Conservation (phyloP, 1,140 invertebrate genomes). For the Tetranychus cinnabarinus region DNA sequence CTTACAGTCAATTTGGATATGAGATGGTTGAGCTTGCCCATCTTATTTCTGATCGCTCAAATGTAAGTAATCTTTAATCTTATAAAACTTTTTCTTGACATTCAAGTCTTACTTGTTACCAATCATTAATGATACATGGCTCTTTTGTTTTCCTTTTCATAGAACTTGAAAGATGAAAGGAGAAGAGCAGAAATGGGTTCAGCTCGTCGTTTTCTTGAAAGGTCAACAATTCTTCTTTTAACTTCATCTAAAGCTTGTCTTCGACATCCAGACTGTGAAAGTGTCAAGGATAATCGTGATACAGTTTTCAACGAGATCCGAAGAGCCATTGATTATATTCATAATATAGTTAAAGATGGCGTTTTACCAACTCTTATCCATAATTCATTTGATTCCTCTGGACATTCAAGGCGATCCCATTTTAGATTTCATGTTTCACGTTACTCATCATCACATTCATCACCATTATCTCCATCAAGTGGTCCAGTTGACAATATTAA, state of each 20-base stretch:
- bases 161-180: slow-evolving; percentile 54
- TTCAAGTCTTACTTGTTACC: too few relatives aligned
- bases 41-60: slow-evolving; percentile 41
- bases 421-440: neutral
- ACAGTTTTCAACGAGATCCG: slow-evolving; percentile 86
- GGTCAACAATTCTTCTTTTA: slow-evolving; percentile 87
- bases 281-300: slow-evolving; percentile 77
- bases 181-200: slow-evolving; percentile 82
- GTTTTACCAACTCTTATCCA: slow-evolving; percentile 31
- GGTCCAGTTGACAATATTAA: slow-evolving; percentile 34
- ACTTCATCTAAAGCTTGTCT: slow-evolving; percentile 86
- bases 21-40: slow-evolving; percentile 96
- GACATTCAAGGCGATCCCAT: too few relatives aligned
- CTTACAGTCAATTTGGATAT: slow-evolving; percentile 90
- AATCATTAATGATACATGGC: too few relatives aligned
- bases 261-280: slow-evolving; percentile 75
- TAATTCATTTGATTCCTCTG: too few relatives aligned
- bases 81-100: too few relatives aligned
- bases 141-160: too few relatives aligned
- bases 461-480: slow-evolving; percentile 8
- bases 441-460: neutral
- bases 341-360: slow-evolving; percentile 86
- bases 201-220: slow-evolving; percentile 73
- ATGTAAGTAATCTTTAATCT: slow-evolving; percentile 17
- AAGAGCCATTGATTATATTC: slow-evolving; percentile 85